These are phyloP conservation scores for Drosophila stalkeri DNA, from an alignment of 2,888 invertebrate species.

Conservation along the genomic window DNA sequence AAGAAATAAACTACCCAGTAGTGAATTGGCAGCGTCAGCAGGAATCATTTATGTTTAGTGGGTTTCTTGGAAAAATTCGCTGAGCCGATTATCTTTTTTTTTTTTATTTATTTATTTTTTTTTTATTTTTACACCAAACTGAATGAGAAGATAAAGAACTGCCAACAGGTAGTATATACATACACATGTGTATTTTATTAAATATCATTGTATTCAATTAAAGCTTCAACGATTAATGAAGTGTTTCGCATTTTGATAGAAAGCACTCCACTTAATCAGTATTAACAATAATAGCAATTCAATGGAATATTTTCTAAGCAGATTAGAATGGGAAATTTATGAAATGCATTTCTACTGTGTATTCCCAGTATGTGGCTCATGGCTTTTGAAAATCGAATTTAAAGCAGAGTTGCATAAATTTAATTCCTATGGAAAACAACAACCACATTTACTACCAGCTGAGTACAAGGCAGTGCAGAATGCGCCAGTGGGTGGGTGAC, in stretches of 20 bases:
- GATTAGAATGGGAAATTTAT: neutral
- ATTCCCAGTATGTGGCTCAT: conserved; percentile 30
- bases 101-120: neutral
- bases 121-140: conserved; percentile 4
- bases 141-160: conserved; percentile 1
- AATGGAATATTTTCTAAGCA: neutral
- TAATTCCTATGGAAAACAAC: conserved; percentile 36
- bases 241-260: neutral
- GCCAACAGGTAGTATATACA: neutral
- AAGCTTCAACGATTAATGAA: neutral
- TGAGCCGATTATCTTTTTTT: conserved; percentile 20
- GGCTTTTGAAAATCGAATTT: conserved; percentile 34
- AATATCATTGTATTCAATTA: neutral
- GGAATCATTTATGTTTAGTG: conserved; percentile 26
- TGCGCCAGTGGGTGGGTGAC: conserved; percentile 62
- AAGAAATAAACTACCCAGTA: conserved; percentile 48
- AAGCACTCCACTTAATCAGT: neutral
- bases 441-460: conserved; percentile 27
- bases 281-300: neutral
- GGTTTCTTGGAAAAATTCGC: conserved; percentile 27
- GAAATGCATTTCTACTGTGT: conserved; percentile 4
- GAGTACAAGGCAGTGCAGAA: conserved; percentile 47
- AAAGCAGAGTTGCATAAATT: conserved; percentile 34
- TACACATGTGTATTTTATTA: neutral
- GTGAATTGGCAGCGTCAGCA: conserved; percentile 53